Percentiles rank a stretch among this genome's conserved stretches.
These are phyloP conservation scores for Pipa parva DNA, from an alignment of 2,113 vertebrate genomes.

Conservation along the genomic window DNA sequence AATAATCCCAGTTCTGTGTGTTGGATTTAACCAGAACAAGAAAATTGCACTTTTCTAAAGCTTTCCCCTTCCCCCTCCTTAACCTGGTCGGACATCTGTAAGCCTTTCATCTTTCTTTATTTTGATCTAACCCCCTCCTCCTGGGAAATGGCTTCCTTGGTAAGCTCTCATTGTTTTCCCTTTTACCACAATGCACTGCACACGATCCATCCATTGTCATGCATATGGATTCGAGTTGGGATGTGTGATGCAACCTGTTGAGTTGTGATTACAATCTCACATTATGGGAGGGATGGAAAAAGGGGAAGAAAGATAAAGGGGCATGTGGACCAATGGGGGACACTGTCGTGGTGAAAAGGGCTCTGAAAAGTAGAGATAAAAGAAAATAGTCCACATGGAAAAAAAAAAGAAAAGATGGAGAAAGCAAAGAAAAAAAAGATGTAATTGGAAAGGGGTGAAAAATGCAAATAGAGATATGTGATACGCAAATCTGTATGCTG, in stretches of 20 bases:
- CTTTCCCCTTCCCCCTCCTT: not conserved
- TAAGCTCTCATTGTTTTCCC: not conserved
- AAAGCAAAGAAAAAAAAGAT: not conserved
- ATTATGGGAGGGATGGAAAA: not conserved
- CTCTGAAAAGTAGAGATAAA: not conserved
- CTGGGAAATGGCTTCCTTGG: not conserved
- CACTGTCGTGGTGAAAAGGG: no score
- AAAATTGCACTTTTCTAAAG: not conserved
- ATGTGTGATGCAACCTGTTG: slow-evolving; percentile 16
- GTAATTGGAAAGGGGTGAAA: not conserved
- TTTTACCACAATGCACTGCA: not conserved
- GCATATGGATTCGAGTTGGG: not conserved
- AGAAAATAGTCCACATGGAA: not conserved
- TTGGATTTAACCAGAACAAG: not conserved
- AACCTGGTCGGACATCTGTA: not conserved
- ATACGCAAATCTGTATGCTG: not conserved
- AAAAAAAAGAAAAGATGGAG: not conserved
- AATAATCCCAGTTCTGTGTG: not conserved
- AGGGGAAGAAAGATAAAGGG: not conserved
- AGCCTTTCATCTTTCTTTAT: not conserved
- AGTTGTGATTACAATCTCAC: slow-evolving; percentile 1
- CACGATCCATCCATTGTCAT: not conserved
- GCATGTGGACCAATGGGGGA: no score
- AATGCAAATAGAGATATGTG: not conserved
- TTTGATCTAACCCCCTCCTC: not conserved